Evolutionary conservation across 2,888 invertebrate species (phyloP), one percentile per base, ranked within the genome.

Genomic region (Apomyelois bistriatella): DNA sequence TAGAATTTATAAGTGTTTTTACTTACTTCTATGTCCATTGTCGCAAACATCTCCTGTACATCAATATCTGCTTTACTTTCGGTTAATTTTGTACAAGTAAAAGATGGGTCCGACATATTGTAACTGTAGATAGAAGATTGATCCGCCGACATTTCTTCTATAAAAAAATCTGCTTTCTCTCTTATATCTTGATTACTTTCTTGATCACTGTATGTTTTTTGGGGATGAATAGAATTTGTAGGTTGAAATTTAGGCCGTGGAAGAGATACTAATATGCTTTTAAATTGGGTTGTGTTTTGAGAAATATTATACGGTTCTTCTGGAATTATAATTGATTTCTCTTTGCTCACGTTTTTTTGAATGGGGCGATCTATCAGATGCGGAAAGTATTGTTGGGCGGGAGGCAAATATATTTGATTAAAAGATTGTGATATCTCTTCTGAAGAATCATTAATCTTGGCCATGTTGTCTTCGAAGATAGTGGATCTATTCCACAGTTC

Each of bases 11-110:
- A 32, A 32, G 28, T 28, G n/a, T n/a, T n/a, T n/a, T 13, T 40
- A 52, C 56, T 67, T 70, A 88, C 89, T 79, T 89, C 86, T 50
- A 85, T 79, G 56, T 88, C 75, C 17, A 88, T 68, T 22, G 69
- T 61, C 0, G 63, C 49, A 74, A 82, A 87, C 52, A 68, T 76
- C 32, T 70, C 62, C 62, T 83, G 80, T 3, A 76, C 72, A 41
- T 85, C 74, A 8, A 89, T 80, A 41, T 85, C 80, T 7, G 79
- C 65, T 42, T 57, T 65, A 1, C 58, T 58, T 58, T 69, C 68
- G 48, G 64, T 61, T 35, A 85, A 54, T 10, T 55, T 22, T 3
- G 60, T 52, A 58, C 88, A 89, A 49, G 61, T 58, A 15, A 65
- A 68, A 0, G 70, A 63, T 48, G 61, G 58, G 1, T 53, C 42